Percentiles rank a stretch among this genome's conserved stretches.
Evolutionary conservation across 2,888 invertebrate species (phyloP).

Genomic region (Nomada ferruginata): DNA sequence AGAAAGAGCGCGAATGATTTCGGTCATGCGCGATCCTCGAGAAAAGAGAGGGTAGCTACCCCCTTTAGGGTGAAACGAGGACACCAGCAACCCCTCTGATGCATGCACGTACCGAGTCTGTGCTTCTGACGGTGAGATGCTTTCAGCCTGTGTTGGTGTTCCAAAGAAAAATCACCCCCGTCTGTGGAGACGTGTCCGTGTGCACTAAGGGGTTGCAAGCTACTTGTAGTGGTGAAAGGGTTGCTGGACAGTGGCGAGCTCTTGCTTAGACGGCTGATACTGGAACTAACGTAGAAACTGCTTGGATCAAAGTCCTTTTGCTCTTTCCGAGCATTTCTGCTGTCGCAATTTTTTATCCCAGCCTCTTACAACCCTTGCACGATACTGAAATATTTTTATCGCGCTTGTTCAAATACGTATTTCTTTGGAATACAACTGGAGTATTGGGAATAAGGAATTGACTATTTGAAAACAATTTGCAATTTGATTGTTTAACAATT

Average conservation of each 20-base stretch:
- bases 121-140: constrained; percentile 73
- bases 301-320: constrained; percentile 55
- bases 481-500: not conserved
- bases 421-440: too few species aligned
- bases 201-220: constrained; percentile 78
- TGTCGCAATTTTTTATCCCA: constrained; percentile 4
- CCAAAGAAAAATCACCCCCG: constrained; percentile 81
- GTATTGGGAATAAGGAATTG: too few species aligned
- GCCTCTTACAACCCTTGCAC: not conserved
- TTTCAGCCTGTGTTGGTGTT: constrained; percentile 76
- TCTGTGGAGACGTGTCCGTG: constrained; percentile 72
- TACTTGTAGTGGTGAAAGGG: constrained; percentile 79
- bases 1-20: constrained; percentile 62
- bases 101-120: constrained; percentile 66
- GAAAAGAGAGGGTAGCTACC: constrained; percentile 70
- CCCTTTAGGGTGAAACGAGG: constrained; percentile 62
- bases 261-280: constrained; percentile 81
- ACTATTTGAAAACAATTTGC: too few species aligned
- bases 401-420: too few species aligned
- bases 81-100: constrained; percentile 67
- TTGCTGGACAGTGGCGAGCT: constrained; percentile 84
- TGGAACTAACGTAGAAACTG: constrained; percentile 77
- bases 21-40: constrained; percentile 79
- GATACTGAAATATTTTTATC: not conserved
- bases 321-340: constrained; percentile 27